Evolutionary conservation across 2,113 vertebrate species (phyloP), one percentile per base, ranked within the genome.

Genomic region (Campylomormyrus tamandua): DNA sequence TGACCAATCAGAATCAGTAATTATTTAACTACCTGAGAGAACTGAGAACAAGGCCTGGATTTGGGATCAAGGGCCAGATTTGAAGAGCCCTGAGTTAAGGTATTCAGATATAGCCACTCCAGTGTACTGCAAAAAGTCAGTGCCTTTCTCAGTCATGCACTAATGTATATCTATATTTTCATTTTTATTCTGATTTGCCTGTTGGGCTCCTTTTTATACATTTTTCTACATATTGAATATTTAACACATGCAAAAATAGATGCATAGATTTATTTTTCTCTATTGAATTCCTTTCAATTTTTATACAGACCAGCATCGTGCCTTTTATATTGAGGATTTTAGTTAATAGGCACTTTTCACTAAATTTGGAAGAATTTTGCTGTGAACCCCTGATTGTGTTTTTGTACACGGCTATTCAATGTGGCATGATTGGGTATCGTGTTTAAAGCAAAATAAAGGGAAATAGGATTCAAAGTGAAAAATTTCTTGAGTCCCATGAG

Each of bases 301-400:
- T 52, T 91, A 85, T 88, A 85, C 49, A 46, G 35, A 86, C 90
- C 87, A 93, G 88, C 91, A 90, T 42, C 90, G 94, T 95, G 94
- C 94, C 94, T 95, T 95, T 91, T 92, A 86, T 87, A 91, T 42
- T 87, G 92, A 89, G 90, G 70, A 77, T 89, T 45, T 66, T 45
- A 48, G 90, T 90, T 91, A 89, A 85, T 87, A 89, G 88, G 49
- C 46, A 84, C 49, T 70, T 88, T 49, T 35, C 50, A 58, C 74
- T 85, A 58, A 48, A 84, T 31, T 87, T 87, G 35, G 35, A 87
- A n/a, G 70, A 3, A 39, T 90, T 90, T 58, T 74, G 70, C 35
- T 46, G 90, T 87, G 66, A 5, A 17, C 17, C 15, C 17, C 19
- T 35, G 31, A 53, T 7, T 58, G 24, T 88, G 11, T 83, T 39